These are phyloP conservation scores for Actinia tenebrosa DNA, from an alignment of 64 coral and sea anemone genomes.

Conservation along the genomic window DNA sequence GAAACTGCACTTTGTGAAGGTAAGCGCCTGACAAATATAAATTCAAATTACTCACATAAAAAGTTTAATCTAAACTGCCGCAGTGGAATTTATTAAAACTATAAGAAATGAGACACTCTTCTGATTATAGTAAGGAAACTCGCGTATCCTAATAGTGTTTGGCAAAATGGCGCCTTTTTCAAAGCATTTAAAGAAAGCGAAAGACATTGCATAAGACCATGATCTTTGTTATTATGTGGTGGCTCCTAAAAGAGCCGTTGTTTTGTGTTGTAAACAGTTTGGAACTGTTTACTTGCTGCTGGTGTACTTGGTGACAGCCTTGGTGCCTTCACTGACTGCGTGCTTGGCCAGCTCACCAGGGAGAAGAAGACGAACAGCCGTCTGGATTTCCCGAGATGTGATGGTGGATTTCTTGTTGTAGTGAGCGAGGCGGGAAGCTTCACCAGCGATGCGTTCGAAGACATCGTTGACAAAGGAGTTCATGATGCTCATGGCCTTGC, in stretches of 20 bases:
- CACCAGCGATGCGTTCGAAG: constrained; percentile 34
- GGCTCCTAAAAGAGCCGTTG: constrained; percentile 26
- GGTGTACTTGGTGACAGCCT: constrained; percentile 28
- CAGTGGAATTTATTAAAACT: too few relatives aligned
- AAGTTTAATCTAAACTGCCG: too few relatives aligned
- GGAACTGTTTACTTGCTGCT: constrained; percentile 11
- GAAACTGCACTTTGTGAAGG: too few relatives aligned
- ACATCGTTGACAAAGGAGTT: background rate
- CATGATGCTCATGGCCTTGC: too few relatives aligned
- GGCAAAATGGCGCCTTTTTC: too few relatives aligned
- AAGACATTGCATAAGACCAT: background rate
- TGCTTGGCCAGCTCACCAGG: constrained; percentile 20
- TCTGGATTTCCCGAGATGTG: constrained; percentile 33
- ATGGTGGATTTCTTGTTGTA: constrained; percentile 24
- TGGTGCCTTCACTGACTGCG: constrained; percentile 29
- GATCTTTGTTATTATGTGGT: constrained; percentile 6
- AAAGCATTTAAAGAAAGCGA: too few relatives aligned
- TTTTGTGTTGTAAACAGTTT: constrained; percentile 9
- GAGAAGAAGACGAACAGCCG: background rate
- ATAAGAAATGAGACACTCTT: too few relatives aligned
- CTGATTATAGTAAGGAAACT: too few relatives aligned
- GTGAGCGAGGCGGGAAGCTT: constrained; percentile 36
- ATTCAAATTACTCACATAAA: too few relatives aligned
- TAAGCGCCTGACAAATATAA: too few relatives aligned
- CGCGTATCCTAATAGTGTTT: too few relatives aligned